phyloP scores from a whole-genome alignment of 2,888 invertebrate species.

The Siphonodentalium dalli region DNA sequence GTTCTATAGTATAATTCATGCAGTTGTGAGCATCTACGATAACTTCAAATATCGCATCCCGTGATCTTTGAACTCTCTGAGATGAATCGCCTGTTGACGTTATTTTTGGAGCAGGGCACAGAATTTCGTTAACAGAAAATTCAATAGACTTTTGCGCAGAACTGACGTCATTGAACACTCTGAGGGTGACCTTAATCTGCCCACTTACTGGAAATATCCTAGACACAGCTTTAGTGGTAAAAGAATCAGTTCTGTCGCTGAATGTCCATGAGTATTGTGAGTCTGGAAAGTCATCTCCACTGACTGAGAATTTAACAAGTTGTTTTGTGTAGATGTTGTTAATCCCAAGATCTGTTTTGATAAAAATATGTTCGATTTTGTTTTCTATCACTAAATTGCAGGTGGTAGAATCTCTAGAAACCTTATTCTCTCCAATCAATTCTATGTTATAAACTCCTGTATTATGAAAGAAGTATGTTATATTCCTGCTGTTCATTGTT shows the following conservation, averaged over 20 bases:
- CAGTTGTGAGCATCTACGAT: constrained; percentile 34
- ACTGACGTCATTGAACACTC: constrained; percentile 40
- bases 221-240: constrained; percentile 15
- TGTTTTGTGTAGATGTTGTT: constrained; percentile 35
- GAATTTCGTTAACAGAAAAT: constrained; percentile 34
- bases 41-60: constrained; percentile 33
- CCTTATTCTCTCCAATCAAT: constrained; percentile 34
- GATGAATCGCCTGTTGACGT: constrained; percentile 28
- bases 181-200: constrained; percentile 30
- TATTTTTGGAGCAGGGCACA: constrained; percentile 35
- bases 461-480: constrained; percentile 21
- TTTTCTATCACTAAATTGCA: constrained; percentile 31
- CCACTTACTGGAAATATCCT: constrained; percentile 32
- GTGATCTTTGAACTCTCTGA: constrained; percentile 24
- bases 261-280: constrained; percentile 34
- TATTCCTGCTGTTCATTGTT: constrained; percentile 6
- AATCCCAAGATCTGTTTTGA: too few relatives aligned
- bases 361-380: too few relatives aligned
- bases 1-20: constrained; percentile 32
- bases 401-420: constrained; percentile 14
- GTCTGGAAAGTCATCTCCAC: constrained; percentile 31
- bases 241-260: constrained; percentile 22
- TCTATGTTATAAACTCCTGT: constrained; percentile 30
- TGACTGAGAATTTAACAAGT: constrained; percentile 28
- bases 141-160: constrained; percentile 8